Evolutionary conservation across 2,113 vertebrate genomes (phyloP).

Genomic region (Salvelinus alpinus): DNA sequence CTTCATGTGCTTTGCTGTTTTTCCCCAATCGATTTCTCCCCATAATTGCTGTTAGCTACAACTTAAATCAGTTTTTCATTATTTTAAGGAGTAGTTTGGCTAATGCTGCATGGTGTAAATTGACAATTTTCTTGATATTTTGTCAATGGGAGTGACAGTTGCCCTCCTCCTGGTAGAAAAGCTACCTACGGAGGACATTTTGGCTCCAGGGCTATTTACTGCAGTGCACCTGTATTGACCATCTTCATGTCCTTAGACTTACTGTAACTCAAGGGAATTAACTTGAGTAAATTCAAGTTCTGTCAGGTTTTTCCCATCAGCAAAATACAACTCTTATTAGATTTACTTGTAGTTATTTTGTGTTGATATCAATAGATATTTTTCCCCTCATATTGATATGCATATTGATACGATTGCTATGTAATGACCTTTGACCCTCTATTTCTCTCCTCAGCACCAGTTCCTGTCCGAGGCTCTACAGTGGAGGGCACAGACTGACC

Average conservation of each 20-base stretch:
- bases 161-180: conserved; percentile 14
- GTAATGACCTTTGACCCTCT: neutral
- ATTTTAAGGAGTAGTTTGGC: conserved; percentile 40
- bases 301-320: conserved; percentile 28
- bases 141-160: conserved; percentile 14
- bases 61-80: conserved; percentile 39
- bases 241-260: neutral
- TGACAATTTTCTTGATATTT: conserved; percentile 39
- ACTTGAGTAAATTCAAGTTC: conserved; percentile 4
- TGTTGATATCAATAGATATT: neutral
- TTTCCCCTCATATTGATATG: neutral
- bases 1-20: neutral
- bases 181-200: conserved; percentile 20
- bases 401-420: neutral
- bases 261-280: neutral
- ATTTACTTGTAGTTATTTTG: neutral
- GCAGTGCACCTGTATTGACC: neutral
- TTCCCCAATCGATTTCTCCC: neutral
- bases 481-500: conserved; percentile 93
- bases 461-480: conserved; percentile 92
- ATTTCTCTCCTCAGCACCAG: conserved; percentile 81
- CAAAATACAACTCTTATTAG: conserved; percentile 12
- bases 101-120: conserved; percentile 26
- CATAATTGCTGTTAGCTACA: conserved; percentile 9
- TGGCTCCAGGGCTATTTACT: neutral